phyloP scores from a whole-genome alignment of 2,113 vertebrate genomes.

The Strix uralensis region DNA sequence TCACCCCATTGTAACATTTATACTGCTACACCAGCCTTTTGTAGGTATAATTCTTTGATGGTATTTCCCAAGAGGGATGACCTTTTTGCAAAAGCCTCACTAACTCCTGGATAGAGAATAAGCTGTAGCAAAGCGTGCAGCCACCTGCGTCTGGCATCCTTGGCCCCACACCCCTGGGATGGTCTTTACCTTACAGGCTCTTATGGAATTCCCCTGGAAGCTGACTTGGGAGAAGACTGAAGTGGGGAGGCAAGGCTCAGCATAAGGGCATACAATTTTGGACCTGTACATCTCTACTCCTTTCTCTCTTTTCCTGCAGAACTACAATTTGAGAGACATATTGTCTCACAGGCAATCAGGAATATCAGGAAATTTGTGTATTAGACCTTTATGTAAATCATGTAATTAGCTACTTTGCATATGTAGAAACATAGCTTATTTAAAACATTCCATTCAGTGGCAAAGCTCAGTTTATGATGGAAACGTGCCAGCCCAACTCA shows the following conservation, averaged over 20 bases:
- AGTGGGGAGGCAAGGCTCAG: not conserved
- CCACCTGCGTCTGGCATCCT: not conserved
- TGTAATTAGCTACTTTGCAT: not conserved
- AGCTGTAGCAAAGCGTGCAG: not conserved
- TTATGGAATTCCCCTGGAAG: not conserved
- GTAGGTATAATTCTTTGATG: not conserved
- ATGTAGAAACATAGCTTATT: not conserved
- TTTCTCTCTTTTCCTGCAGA: not conserved
- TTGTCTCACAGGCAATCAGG: not conserved
- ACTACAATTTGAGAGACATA: not conserved
- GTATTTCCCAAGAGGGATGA: not conserved
- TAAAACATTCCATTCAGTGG: not conserved
- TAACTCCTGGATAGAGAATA: not conserved
- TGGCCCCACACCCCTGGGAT: not conserved
- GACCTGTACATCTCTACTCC: not conserved
- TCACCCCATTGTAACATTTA: not conserved
- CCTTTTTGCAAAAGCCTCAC: not conserved
- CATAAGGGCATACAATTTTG: not conserved
- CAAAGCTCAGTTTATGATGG: not conserved
- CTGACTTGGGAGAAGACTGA: not conserved
- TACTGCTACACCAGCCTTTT: not conserved
- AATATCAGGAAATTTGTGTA: not conserved
- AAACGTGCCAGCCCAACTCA: not conserved
- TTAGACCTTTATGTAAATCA: not conserved
- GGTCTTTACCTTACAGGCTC: not conserved